Evolutionary conservation across 1,140 invertebrate species (phyloP), one percentile per base, ranked within the genome.

Genomic region (Melipona quadrifasciata): DNA sequence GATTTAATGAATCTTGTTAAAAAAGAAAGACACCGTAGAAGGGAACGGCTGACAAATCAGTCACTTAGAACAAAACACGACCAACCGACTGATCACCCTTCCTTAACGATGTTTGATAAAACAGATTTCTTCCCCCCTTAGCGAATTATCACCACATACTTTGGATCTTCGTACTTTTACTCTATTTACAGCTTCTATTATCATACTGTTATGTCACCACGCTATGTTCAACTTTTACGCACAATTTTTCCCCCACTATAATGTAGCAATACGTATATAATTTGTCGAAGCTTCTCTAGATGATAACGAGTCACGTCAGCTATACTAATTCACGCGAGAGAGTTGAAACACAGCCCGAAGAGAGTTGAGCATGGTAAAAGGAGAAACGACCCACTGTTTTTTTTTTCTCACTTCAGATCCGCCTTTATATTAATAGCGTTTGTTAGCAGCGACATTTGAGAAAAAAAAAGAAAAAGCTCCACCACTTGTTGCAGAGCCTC

Each of bases 291-390:
- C 58, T 84, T 80, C 27, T 24, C 64, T 78, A 78, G 64, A 53
- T 5, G 64, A 53, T 5, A 10, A 71, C 16, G 31, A 27, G 14
- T 76, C 57, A 58, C 24, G 10, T 14, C 34, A 55, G 53, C 67
- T 58, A 65, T 31, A 61, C 39, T 39, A 39, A 39, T 5, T 61
- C 58, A 61, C 12, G 58, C 58, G n/a, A 61, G 58, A n/a, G 47
- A n/a, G 14, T 55, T 14, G 31, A 55, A 55, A 39, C 34, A 39
- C 34, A 39, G 24, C 24, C 21, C 12, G 24, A 77, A 71, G 27
- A 87, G 74, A 89, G 88, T 90, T 91, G 90, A 91, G 87, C 91
- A 91, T 91, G 83, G 91, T 91, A 88, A 80, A 78, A 6, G 39
- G 17, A 39, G 47, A 39, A 34, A 77, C 71, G 12, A 84, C 39